Evolutionary conservation across 2,888 invertebrate genomes (phyloP), one percentile per base, ranked within the genome.

Genomic region (Tachina fera): DNA sequence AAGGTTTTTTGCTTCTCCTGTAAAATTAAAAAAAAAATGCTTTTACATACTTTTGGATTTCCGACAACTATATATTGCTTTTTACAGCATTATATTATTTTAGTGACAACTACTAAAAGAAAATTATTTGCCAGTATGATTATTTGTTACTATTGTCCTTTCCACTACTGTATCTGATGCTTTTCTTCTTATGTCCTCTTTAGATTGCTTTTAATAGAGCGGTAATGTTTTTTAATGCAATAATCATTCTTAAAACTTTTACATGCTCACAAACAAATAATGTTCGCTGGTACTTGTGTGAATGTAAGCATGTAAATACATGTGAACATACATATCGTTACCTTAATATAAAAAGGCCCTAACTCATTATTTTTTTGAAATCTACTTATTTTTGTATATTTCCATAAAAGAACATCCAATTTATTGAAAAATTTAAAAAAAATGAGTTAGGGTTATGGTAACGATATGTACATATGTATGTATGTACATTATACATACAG

Each of bases 41-140:
- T n/a, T n/a, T n/a, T n/a, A n/a, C n/a, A n/a, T n/a, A n/a, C n/a
- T n/a, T n/a, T n/a, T n/a, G n/a, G n/a, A n/a, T n/a, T n/a, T n/a
- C n/a, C n/a, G n/a, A n/a, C n/a, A n/a, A n/a, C n/a, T n/a, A n/a
- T 31, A 31, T 31, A 4, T 31, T 31, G 4, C 31, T 31, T 4
- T 22, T 31, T 31, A 31, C 31, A 31, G 31, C 31, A 31, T 31
- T 31, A 2, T 4, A 3, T 31, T 31, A 31, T 31, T 31, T 76
- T 77, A 71, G 71, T 83, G 67, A 60, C 77, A 77, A 78, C 67
- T 51, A 63, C 60, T 67, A 65, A 71, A 61, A 45, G n/a, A 60
- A n/a, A 8, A 13, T 19, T 39, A 3, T 45, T 31, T 75, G 14
- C 13, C 10, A 4, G 31, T 67, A 14, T 31, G 13, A 67, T 68